Conservation (phyloP, 2,113 vertebrate genomes). For the Cryptoleucopteryx plumbea region DNA sequence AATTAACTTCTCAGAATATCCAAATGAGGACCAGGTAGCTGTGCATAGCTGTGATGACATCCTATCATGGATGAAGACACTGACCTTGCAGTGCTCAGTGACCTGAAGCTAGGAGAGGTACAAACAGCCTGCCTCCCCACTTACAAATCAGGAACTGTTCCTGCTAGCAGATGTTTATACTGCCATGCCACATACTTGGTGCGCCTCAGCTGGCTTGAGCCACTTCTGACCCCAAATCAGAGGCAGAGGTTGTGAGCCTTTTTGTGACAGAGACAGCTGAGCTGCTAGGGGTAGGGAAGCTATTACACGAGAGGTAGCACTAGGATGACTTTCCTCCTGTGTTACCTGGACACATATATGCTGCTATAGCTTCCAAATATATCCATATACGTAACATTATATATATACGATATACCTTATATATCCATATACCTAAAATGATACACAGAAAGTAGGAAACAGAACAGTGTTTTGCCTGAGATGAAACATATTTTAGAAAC, state of each 20-base stretch:
- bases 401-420: not conserved
- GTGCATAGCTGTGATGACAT: not conserved
- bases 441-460: not conserved
- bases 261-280: not conserved
- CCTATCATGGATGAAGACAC: not conserved
- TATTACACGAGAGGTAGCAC: not conserved
- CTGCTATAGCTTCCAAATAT: not conserved
- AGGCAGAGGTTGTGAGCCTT: not conserved
- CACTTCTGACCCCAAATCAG: not conserved
- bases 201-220: not conserved
- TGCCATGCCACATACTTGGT: not conserved
- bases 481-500: not conserved
- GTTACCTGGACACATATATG: not conserved
- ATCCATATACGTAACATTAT: not conserved
- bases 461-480: not conserved
- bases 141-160: not conserved
- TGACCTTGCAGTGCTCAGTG: not conserved
- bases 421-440: not conserved
- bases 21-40: not conserved
- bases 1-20: not conserved
- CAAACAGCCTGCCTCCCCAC: not conserved
- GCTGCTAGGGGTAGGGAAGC: not conserved
- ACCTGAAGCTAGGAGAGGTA: not conserved
- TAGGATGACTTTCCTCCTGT: not conserved
- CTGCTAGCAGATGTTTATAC: not conserved